Conservation (phyloP, 2,888 invertebrate genomes). For the Tryphoninae sp. region DNA sequence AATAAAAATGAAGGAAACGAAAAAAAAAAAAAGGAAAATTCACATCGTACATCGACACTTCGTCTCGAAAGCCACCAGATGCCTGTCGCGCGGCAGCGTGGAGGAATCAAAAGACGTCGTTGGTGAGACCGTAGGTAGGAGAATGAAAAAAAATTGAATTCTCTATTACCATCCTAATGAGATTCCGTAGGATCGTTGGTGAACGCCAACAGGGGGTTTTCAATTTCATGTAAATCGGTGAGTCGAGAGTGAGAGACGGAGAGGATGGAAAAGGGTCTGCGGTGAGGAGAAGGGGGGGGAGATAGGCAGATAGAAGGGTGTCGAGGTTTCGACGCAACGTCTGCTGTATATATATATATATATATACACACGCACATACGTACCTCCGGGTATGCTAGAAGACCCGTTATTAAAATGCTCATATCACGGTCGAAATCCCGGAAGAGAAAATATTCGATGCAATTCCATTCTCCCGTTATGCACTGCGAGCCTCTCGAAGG, state of each 20-base stretch:
- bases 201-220: conserved; percentile 68
- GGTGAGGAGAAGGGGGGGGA: conserved; percentile 38
- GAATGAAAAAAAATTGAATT: conserved; percentile 70
- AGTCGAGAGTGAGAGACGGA: conserved; percentile 58
- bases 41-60: conserved; percentile 15
- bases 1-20: not conserved
- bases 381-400: not conserved
- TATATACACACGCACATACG: conserved; percentile 4
- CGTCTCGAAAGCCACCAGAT: conserved; percentile 25
- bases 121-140: not conserved
- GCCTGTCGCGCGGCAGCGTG: conserved; percentile 19
- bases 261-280: not conserved
- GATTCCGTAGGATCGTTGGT: conserved; percentile 67
- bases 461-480: conserved; percentile 37
- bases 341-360: conserved; percentile 8
- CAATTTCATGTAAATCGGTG: conserved; percentile 76
- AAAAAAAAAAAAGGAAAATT: not conserved
- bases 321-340: not conserved
- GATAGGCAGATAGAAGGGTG: conserved; percentile 8
- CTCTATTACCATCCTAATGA: conserved; percentile 74
- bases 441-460: conserved; percentile 48
- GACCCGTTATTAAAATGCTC: conserved; percentile 71
- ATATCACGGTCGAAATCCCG: conserved; percentile 62
- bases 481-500: conserved; percentile 1
- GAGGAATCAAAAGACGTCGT: conserved; percentile 19